Evolutionary conservation across 1,140 invertebrate species (phyloP).

Genomic region (Euura lappo): DNA sequence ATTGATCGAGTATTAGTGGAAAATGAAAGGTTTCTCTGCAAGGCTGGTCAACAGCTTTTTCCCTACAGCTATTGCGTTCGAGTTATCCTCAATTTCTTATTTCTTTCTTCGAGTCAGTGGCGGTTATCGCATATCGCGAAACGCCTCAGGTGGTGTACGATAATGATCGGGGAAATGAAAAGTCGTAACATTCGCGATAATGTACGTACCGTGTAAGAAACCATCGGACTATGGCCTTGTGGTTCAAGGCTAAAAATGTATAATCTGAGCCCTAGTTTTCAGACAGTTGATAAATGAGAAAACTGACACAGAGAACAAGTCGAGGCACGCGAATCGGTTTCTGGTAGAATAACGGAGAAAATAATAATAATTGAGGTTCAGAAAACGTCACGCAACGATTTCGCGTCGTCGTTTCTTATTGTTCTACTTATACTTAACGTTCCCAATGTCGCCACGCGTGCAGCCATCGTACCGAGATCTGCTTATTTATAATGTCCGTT

Average conservation of each 20-base stretch:
- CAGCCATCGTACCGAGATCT: too few species aligned
- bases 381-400: too few species aligned
- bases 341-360: background rate
- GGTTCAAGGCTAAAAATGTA: background rate
- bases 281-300: constrained; percentile 7
- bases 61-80: background rate
- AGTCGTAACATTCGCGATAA: too few species aligned
- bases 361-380: background rate
- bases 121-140: too few species aligned
- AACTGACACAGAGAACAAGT: constrained; percentile 1
- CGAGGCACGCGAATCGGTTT: background rate
- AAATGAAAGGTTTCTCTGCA: constrained; percentile 1
- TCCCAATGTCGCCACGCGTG: too few species aligned
- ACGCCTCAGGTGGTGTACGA: too few species aligned
- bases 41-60: constrained; percentile 3
- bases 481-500: too few species aligned
- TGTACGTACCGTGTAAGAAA: background rate
- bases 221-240: background rate
- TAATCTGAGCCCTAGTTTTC: background rate
- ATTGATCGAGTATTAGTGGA: constrained; percentile 2
- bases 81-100: background rate
- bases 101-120: too few species aligned
- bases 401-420: too few species aligned
- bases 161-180: too few species aligned
- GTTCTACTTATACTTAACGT: too few species aligned